Evolutionary conservation across 2,888 invertebrate species (phyloP), one percentile per base, ranked within the genome.

Genomic region (Caenorhabditis sinica): DNA sequence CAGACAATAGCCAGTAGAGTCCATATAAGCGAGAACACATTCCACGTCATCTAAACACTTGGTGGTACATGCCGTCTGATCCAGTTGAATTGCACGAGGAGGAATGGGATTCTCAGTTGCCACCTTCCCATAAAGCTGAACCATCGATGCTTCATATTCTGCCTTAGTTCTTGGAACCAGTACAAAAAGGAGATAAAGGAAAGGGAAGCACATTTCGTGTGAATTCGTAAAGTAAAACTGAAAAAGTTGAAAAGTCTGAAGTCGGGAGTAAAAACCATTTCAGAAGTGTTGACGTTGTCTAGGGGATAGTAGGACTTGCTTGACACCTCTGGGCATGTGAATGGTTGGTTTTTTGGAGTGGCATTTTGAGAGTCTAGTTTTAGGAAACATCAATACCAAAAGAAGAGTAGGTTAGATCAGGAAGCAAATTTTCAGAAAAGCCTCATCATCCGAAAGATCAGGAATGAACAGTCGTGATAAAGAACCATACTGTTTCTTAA

Each of bases 11-110:
- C 53, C 53, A 11, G 23, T 53, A 1, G 51, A 8, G 51, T 53
- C 25, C 68, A 51, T 53, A 23, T 15, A 53, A 20, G 68, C 51
- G 36, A 69, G 20, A 53, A 69, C 51, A 53, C 68, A 69, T 23
- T 53, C 53, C 9, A 2, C 9, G 15, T 69, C 33, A 20, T 69
- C 33, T 1, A 20, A 6, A 33, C 68, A 69, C 0, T 28, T 53
- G 20, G 20, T n/a, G 5, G 25, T 25, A 23, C 68, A 69, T 2
- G 51, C 15, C 5, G 1, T n/a, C 11, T 28, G 5, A 11, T 5
- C 49, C 8, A 30, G 20, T 5, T 28, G 25, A 4, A 40, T 15
- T n/a, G 25, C 45, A 13, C 25, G 8, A 25, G 43, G 23, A 0
- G 66, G 49, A n/a, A n/a, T n/a, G 9, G 53, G 68, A 8, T 15